phyloP scores from a whole-genome alignment of 2,888 invertebrate species.

The Koerneria pararmatus region DNA sequence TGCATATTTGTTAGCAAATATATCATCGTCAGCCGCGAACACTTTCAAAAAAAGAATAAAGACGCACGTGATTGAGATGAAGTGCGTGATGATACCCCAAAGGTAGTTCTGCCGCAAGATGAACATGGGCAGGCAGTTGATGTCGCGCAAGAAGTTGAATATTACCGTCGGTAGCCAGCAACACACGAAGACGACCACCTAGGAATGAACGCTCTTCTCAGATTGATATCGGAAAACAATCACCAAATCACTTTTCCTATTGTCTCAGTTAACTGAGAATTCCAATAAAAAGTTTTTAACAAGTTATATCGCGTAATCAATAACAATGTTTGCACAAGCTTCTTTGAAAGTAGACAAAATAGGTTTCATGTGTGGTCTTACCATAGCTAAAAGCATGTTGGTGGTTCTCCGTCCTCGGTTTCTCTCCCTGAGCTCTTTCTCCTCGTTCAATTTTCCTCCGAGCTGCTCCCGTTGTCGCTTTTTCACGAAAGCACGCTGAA shows the following conservation, averaged over 20 bases:
- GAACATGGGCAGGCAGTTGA: constrained; percentile 45
- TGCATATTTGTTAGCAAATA: too few species aligned
- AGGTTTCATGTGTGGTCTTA: too few species aligned
- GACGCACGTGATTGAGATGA: constrained; percentile 55
- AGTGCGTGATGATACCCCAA: constrained; percentile 54
- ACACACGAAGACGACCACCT: constrained; percentile 77
- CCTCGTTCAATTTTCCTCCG: constrained; percentile 48
- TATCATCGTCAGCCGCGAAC: too few species aligned
- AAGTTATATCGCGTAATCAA: too few species aligned
- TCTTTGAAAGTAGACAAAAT: too few species aligned
- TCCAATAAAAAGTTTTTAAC: too few species aligned
- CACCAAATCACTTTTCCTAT: constrained; percentile 40
- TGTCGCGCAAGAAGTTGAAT: constrained; percentile 57
- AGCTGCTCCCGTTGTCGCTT: too few species aligned
- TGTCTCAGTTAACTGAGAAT: too few species aligned
- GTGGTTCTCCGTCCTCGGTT: constrained; percentile 89
- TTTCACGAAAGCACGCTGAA: too few species aligned
- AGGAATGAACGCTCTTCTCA: too few species aligned
- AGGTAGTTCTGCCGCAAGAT: constrained; percentile 50
- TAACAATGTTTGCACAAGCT: too few species aligned
- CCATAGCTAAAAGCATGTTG: constrained; percentile 96
- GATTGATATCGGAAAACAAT: constrained; percentile 28
- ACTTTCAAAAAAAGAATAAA: not conserved
- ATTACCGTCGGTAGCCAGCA: constrained; percentile 71
- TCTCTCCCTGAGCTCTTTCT: constrained; percentile 64